These are phyloP conservation scores for Ammodytes dubius DNA, from an alignment of 2,113 vertebrate species.

Conservation along the genomic window DNA sequence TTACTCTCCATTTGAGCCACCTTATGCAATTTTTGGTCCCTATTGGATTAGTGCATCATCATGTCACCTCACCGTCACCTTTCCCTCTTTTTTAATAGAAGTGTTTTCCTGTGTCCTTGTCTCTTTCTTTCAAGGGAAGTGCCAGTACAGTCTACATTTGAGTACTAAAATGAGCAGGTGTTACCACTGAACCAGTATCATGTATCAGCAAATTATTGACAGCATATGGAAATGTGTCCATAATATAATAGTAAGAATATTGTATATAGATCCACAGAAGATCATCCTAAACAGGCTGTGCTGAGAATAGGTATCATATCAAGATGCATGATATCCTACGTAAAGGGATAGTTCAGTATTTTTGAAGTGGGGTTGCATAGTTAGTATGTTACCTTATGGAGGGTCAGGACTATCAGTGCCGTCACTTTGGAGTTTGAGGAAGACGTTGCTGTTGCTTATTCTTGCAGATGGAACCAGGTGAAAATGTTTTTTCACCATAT, in stretches of 20 bases:
- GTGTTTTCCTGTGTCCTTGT: neutral
- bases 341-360: too few species aligned
- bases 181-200: neutral
- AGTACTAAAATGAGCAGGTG: neutral
- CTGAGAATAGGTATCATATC: neutral
- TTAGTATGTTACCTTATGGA: too few species aligned
- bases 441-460: too few species aligned
- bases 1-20: neutral
- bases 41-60: neutral
- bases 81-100: neutral
- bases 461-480: too few species aligned
- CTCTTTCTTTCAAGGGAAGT: neutral
- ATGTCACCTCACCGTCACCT: conserved; percentile 8
- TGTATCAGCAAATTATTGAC: neutral
- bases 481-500: too few species aligned
- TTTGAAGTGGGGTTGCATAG: too few species aligned
- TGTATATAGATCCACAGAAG: neutral
- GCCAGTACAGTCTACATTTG: neutral
- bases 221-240: neutral
- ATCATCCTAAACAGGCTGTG: neutral
- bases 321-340: neutral
- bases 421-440: too few species aligned
- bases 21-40: neutral
- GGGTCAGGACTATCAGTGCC: too few species aligned
- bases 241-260: too few species aligned